A percentile compares a stretch with the other conserved stretches of the same genome.
These are phyloP conservation scores for Dendrophyllia cribrosa DNA, from an alignment of 64 coral and sea anemone genomes.

Conservation along the genomic window DNA sequence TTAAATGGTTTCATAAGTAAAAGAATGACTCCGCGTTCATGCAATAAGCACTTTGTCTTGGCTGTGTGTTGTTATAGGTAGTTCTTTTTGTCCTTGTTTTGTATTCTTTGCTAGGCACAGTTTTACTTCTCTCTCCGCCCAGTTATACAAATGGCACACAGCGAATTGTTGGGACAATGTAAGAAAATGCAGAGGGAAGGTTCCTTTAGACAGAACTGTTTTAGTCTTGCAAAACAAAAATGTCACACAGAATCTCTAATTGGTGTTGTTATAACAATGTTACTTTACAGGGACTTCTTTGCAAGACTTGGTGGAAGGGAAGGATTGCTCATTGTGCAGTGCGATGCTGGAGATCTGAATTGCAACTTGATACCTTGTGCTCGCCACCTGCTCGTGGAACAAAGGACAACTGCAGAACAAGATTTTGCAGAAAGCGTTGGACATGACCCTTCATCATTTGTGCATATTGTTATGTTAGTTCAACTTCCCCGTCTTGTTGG, in stretches of 20 bases:
- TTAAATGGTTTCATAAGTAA: too few species aligned
- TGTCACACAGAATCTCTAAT: neutral
- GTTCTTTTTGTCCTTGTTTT: too few species aligned
- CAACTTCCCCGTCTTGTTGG: conserved; percentile 75
- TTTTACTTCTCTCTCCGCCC: too few species aligned
- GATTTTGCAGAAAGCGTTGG: conserved; percentile 9
- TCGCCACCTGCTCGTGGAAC: conserved; percentile 81
- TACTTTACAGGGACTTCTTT: conserved; percentile 65
- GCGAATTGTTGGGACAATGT: too few species aligned
- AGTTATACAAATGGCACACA: too few species aligned
- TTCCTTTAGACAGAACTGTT: too few species aligned
- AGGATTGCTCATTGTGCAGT: conserved; percentile 79
- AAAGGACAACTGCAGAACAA: conserved; percentile 25
- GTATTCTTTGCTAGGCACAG: too few species aligned
- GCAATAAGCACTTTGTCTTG: too few species aligned
- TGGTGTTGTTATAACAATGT: neutral
- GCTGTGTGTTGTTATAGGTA: too few species aligned
- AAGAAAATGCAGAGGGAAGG: too few species aligned
- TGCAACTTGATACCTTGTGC: conserved; percentile 79
- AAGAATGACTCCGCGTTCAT: too few species aligned
- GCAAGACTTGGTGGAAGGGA: conserved; percentile 56
- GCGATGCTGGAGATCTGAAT: conserved; percentile 71
- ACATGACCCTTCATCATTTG: neutral
- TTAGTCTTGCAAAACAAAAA: too few species aligned
- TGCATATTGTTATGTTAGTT: conserved; percentile 64